A percentile compares a stretch with the other conserved stretches of the same genome.
These are phyloP conservation scores for Sphenopsis melanotis DNA, from an alignment of 2,797 vertebrate genomes.

Conservation along the genomic window DNA sequence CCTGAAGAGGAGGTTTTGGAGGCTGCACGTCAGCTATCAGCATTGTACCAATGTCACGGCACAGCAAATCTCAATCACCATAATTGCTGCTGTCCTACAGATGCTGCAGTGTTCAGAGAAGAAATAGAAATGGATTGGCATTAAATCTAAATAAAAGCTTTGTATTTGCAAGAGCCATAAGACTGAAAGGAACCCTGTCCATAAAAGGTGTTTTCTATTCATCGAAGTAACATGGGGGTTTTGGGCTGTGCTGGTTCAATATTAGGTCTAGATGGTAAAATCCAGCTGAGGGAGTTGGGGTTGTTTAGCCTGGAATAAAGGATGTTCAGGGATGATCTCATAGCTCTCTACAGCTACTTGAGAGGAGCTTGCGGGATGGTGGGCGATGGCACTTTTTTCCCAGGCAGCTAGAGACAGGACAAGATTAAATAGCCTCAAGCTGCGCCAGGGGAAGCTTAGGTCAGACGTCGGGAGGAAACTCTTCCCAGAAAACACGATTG, in stretches of 20 bases:
- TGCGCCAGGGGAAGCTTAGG: rapidly evolving
- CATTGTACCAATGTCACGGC: background rate
- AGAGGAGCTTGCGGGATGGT: background rate
- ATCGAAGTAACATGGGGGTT: rapidly evolving
- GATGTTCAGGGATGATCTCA: background rate
- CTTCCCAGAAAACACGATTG: rapidly evolving
- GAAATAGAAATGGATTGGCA: background rate
- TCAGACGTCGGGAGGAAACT: rapidly evolving
- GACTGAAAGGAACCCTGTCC: background rate
- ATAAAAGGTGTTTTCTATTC: background rate
- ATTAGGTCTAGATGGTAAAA: background rate
- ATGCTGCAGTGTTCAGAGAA: background rate
- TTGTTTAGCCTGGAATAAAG: background rate
- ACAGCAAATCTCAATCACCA: background rate
- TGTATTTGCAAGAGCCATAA: background rate
- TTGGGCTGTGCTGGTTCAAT: background rate
- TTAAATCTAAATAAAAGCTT: background rate
- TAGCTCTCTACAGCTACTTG: too few species aligned
- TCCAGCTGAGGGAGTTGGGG: background rate
- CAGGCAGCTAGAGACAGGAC: background rate
- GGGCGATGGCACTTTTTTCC: background rate
- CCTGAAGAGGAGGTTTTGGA: background rate
- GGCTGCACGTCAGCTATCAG: background rate
- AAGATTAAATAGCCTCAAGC: background rate
- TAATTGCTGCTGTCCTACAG: background rate